Percentiles rank a stretch among this genome's conserved stretches.
These are phyloP conservation scores for Elephantulus edwardii DNA, from an alignment of 2,113 vertebrate genomes.

Conservation along the genomic window DNA sequence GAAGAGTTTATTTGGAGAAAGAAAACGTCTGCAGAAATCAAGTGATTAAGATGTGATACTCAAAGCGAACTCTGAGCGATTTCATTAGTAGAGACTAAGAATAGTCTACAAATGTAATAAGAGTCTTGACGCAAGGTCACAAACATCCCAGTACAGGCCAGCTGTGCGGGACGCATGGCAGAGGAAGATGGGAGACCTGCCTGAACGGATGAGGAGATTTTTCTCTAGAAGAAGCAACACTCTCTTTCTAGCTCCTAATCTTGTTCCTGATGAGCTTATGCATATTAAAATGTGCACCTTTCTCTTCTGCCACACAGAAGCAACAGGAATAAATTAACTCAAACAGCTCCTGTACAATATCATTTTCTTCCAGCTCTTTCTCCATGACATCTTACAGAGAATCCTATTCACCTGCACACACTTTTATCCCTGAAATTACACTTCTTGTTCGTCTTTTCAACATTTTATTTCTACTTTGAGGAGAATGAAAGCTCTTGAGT, in stretches of 20 bases:
- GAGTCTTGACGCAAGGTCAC: constrained; percentile 62
- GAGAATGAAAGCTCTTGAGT: not conserved
- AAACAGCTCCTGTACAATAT: not conserved
- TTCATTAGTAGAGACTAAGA: constrained; percentile 77
- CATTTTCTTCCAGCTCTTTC: not conserved
- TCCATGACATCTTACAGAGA: not conserved
- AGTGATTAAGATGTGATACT: constrained; percentile 78
- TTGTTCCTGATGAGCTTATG: not conserved
- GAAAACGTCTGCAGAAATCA: constrained; percentile 76
- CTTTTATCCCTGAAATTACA: not conserved
- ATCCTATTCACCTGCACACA: not conserved
- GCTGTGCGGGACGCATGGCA: constrained; percentile 10
- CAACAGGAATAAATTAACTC: constrained; percentile 1
- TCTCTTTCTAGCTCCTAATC: not conserved
- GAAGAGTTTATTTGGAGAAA: constrained; percentile 76
- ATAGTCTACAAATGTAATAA: constrained; percentile 76
- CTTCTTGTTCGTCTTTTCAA: not conserved
- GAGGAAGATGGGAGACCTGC: not conserved
- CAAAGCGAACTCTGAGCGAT: constrained; percentile 72
- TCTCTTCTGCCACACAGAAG: not conserved
- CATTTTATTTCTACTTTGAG: not conserved
- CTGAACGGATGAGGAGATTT: not conserved
- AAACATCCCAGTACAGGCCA: constrained; percentile 21
- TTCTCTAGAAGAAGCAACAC: not conserved
- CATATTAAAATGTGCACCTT: not conserved